Conservation (phyloP, 2,113 vertebrate genomes). For the Noctilio leporinus region DNA sequence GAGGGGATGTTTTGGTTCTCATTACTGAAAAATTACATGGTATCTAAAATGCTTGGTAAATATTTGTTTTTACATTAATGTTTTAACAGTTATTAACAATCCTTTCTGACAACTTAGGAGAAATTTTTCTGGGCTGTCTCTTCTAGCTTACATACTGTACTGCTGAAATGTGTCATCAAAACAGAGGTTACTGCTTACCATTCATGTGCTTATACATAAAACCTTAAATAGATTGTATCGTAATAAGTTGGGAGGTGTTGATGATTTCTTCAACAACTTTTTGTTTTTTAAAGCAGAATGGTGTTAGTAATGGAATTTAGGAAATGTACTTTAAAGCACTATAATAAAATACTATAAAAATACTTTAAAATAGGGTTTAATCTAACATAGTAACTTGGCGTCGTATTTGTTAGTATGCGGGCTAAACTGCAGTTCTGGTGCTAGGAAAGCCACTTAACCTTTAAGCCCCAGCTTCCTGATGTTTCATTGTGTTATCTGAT, state of each 20-base stretch:
- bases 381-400: not conserved
- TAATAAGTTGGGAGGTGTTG: not conserved
- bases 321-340: not conserved
- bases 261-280: not conserved
- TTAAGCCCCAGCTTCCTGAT: not conserved
- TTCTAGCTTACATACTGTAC: not conserved
- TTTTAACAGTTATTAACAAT: not conserved
- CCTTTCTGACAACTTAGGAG: not conserved
- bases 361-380: not conserved
- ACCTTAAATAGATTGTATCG: not conserved
- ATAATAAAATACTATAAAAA: not conserved
- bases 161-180: not conserved
- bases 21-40: not conserved
- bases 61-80: not conserved
- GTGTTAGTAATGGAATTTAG: not conserved
- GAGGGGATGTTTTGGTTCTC: not conserved
- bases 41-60: not conserved
- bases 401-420: not conserved
- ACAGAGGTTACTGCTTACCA: not conserved
- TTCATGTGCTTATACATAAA: not conserved
- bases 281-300: not conserved
- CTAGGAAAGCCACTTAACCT: not conserved
- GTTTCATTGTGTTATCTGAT: not conserved
- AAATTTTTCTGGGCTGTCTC: not conserved
- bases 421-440: not conserved